Percentiles rank a stretch among this genome's conserved stretches.
Conservation (phyloP, 30 jellyfish, hydroid and myxozoan species). For the Turritopsis dohrnii region DNA sequence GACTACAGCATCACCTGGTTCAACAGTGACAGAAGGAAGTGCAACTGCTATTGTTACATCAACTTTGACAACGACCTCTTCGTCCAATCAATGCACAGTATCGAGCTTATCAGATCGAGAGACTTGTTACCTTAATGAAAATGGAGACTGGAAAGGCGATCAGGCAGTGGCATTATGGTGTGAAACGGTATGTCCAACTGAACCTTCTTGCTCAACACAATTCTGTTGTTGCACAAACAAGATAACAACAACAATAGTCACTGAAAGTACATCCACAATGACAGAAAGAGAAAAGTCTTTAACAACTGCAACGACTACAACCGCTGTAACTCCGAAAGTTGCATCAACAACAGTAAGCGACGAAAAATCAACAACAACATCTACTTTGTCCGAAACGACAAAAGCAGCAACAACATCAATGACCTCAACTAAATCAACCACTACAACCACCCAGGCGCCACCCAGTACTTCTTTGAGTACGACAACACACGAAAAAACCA, state of each 20-base stretch:
- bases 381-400: background rate
- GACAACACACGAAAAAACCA: background rate
- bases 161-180: background rate
- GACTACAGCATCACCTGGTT: background rate
- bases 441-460: background rate
- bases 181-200: slow-evolving; percentile 1
- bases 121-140: background rate
- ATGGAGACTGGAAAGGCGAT: slow-evolving; percentile 1
- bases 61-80: background rate
- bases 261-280: background rate
- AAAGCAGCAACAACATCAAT: background rate
- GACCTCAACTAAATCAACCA: background rate
- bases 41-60: background rate
- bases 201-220: background rate
- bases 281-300: no score
- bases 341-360: background rate
- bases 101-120: background rate
- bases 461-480: background rate
- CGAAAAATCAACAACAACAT: no score
- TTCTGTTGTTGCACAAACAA: background rate
- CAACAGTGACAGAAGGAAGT: background rate
- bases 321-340: background rate
- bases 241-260: background rate
- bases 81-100: background rate
- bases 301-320: no score